These are phyloP conservation scores for Ridgeia piscesae DNA, from an alignment of 1,140 invertebrate species.

Conservation along the genomic window DNA sequence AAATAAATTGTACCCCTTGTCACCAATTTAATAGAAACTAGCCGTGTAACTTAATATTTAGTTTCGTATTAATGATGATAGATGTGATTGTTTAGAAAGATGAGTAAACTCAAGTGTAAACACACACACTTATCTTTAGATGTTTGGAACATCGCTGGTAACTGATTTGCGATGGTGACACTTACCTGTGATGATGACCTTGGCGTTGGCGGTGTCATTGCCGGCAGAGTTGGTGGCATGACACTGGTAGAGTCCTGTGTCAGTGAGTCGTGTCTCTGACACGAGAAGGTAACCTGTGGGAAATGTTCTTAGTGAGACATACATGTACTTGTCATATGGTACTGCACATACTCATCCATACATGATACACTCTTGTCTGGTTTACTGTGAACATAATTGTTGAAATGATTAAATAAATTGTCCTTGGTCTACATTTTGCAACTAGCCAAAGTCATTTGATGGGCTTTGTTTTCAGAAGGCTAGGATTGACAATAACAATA, in stretches of 20 bases:
- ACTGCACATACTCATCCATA: too few relatives aligned
- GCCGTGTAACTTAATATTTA: too few relatives aligned
- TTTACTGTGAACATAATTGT: too few relatives aligned
- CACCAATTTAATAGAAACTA: too few relatives aligned
- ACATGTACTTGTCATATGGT: too few relatives aligned
- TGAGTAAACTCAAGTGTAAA: background rate
- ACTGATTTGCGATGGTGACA: background rate
- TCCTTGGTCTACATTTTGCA: too few relatives aligned
- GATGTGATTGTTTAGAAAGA: background rate
- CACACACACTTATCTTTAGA: background rate
- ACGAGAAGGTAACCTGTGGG: slow-evolving; percentile 49
- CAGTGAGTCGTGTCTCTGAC: slow-evolving; percentile 43
- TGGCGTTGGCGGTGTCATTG: slow-evolving; percentile 49
- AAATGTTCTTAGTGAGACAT: background rate
- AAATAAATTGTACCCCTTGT: background rate
- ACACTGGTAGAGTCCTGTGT: slow-evolving; percentile 52
- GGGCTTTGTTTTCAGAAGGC: too few relatives aligned
- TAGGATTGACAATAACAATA: too few relatives aligned
- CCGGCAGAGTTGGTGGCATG: slow-evolving; percentile 53
- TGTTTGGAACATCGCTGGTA: background rate
- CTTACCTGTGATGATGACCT: slow-evolving; percentile 49
- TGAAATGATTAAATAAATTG: too few relatives aligned
- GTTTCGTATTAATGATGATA: too few relatives aligned
- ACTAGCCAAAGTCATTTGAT: too few relatives aligned
- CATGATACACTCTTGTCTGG: too few relatives aligned